Evolutionary conservation across 2,888 invertebrate species (phyloP).

Genomic region (Pterostichus niger): DNA sequence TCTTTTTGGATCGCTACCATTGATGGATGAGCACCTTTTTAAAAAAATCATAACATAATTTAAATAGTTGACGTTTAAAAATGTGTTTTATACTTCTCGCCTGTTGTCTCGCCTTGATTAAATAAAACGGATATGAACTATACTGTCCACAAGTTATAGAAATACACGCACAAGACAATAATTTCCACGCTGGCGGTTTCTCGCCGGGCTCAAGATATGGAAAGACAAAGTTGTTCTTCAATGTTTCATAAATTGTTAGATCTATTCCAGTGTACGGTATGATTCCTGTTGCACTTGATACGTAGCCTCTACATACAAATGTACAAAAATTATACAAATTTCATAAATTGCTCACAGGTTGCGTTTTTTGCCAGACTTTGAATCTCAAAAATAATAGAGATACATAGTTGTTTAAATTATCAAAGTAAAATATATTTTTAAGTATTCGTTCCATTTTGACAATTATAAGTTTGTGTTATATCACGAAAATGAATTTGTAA

Average conservation of each 20-base stretch:
- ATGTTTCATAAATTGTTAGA: slow-evolving; percentile 44
- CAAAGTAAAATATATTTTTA: too few relatives aligned
- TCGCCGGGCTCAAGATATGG: neutral
- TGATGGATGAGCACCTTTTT: neutral
- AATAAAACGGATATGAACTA: slow-evolving; percentile 53
- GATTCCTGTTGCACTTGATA: slow-evolving; percentile 1
- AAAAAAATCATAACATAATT: neutral
- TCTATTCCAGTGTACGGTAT: slow-evolving; percentile 53
- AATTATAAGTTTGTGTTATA: too few relatives aligned
- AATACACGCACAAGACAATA: slow-evolving; percentile 28
- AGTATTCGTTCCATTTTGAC: too few relatives aligned
- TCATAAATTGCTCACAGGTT: neutral
- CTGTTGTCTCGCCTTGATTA: slow-evolving; percentile 55
- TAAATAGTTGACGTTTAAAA: neutral
- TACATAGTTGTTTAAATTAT: too few relatives aligned
- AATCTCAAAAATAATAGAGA: too few relatives aligned
- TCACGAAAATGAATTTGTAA: too few relatives aligned
- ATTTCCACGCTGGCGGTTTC: slow-evolving; percentile 19
- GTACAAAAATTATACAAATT: neutral
- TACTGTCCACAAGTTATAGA: slow-evolving; percentile 46
- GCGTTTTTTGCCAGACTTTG: too few relatives aligned
- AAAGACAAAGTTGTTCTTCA: slow-evolving; percentile 16
- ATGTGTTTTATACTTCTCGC: slow-evolving; percentile 33
- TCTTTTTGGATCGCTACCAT: neutral
- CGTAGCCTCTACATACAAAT: slow-evolving; percentile 28